Base-by-base conservation (phyloP, 1,140 invertebrate species). In the Lepidurus couesii region DNA sequence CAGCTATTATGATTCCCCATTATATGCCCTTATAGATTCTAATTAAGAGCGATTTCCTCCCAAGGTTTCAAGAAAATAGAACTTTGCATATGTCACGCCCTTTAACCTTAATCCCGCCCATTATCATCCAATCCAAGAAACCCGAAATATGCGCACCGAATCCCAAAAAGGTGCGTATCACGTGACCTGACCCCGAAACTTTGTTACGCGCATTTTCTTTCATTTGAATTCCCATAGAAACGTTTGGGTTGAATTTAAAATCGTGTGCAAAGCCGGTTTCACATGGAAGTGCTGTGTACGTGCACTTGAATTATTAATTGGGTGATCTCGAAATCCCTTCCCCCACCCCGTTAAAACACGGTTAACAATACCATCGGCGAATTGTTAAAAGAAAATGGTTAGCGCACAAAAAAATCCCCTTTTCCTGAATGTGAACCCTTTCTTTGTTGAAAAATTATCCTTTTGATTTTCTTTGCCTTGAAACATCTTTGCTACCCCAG, bases 1-100 rank as follows among this genome's bases (percentile, higher is more conserved):
- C 53, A 65, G 53, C 53, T 65, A 65, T 65, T 65, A 65, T 21
- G 53, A 65, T 65, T 65, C 53, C 53, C 53, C 53, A n/a, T 13
- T 65, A 16, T 16, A 21, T 21, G 16, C 53, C 21, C 53, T n/a
- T 65, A 65, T 13, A 16, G 10, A 65, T 65, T 65, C 53, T 65
- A 65, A 65, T 21, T 13, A 65, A 65, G 47, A 65, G 21, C 21
- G 53, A 65, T 65, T 65, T 21, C 21, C 53, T 13, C 16, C 53
- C 16, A 65, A 7, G 53, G 7, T 13, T n/a, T 21, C 16, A 65
- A n/a, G n/a, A 65, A 13, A 65, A 65, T 4, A 21, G 21, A n/a
- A 7, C 21, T 9, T 65, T 65, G 53, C 53, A 65, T 34, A 65
- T 65, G 53, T 65, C 53, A n/a, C 8, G 5, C 13, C 13, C 53